phyloP scores from a whole-genome alignment of 2,888 invertebrate genomes.

The Ennomos quercinarius region DNA sequence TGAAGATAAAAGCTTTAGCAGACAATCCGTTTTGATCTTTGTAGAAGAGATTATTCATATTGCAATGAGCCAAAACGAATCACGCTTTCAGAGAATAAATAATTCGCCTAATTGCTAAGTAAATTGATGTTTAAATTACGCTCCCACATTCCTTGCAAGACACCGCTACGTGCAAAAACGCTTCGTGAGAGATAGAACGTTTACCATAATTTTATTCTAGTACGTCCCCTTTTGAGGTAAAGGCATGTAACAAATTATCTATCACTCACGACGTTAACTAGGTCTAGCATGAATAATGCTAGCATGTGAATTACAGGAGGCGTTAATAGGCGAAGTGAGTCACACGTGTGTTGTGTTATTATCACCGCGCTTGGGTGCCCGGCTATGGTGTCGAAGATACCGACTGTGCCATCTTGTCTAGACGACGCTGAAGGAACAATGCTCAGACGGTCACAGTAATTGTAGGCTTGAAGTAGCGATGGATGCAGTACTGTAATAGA shows the following conservation, averaged over 20 bases:
- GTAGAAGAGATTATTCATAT: constrained; percentile 1
- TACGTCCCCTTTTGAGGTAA: constrained; percentile 36
- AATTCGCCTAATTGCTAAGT: constrained; percentile 22
- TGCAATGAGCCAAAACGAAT: neutral
- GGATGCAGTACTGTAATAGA: neutral
- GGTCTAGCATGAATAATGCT: constrained; percentile 66
- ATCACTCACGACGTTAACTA: constrained; percentile 57
- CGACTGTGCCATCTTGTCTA: constrained; percentile 21
- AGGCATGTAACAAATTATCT: constrained; percentile 49
- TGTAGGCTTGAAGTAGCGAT: neutral
- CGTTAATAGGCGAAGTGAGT: constrained; percentile 64
- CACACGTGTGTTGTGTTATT: constrained; percentile 61
- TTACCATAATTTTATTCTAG: constrained; percentile 38
- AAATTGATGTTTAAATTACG: constrained; percentile 34
- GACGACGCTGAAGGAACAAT: constrained; percentile 18
- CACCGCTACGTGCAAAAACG: constrained; percentile 33
- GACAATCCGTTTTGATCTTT: constrained; percentile 11
- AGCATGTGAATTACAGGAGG: constrained; percentile 64
- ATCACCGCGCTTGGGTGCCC: constrained; percentile 54
- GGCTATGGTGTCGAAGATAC: constrained; percentile 23
- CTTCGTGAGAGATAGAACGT: constrained; percentile 32
- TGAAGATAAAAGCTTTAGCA: constrained; percentile 9
- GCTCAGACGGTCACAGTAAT: constrained; percentile 7
- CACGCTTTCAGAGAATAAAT: constrained; percentile 7
- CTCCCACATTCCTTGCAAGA: constrained; percentile 28